A percentile compares a stretch with the other conserved stretches of the same genome.
Evolutionary conservation across 2,888 invertebrate genomes (phyloP).

Genomic region (Pseudolycoriella hygida): DNA sequence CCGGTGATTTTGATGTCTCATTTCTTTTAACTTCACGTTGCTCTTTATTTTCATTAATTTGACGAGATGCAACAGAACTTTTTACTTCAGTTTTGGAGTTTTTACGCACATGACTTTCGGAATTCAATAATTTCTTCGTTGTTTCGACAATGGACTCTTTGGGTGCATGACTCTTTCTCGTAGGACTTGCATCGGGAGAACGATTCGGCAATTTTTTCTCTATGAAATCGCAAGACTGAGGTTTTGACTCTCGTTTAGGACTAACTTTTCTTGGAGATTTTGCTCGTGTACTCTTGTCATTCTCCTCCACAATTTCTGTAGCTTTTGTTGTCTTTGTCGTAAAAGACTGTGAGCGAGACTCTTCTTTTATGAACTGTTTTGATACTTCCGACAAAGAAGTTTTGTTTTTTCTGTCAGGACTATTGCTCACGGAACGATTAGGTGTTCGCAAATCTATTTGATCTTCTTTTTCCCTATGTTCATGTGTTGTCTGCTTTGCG

Average conservation of each 20-base stretch:
- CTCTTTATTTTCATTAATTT: too few species aligned
- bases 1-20: too few species aligned
- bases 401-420: neutral
- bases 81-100: too few species aligned
- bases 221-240: slow-evolving; percentile 1
- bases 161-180: slow-evolving; percentile 3
- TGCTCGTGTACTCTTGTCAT: neutral
- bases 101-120: too few species aligned
- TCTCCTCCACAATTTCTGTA: neutral
- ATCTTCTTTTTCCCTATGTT: neutral
- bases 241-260: slow-evolving; percentile 1
- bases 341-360: too few species aligned
- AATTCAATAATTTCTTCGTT: too few species aligned
- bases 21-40: too few species aligned
- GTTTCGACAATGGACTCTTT: neutral
- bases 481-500: neutral
- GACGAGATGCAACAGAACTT: too few species aligned
- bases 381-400: neutral
- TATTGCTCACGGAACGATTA: neutral
- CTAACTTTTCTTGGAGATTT: neutral
- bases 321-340: neutral
- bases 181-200: slow-evolving; percentile 5
- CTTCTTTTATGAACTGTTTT: neutral
- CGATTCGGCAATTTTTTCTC: neutral
- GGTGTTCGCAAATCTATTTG: neutral